Evolutionary conservation across 1,140 invertebrate species (phyloP).

Genomic region (Polypedilum vanderplanki): DNA sequence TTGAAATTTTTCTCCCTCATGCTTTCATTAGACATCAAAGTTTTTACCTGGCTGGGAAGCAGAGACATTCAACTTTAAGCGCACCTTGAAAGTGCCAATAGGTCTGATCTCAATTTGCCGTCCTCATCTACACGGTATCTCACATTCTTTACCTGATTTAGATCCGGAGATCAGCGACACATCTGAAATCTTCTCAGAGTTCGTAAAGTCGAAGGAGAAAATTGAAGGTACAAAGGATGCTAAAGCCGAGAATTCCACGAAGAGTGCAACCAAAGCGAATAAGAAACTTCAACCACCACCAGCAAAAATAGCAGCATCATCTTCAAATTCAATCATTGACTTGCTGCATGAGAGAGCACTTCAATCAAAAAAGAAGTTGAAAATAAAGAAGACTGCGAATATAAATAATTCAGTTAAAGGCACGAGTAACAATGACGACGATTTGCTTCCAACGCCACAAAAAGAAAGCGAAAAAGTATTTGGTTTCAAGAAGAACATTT

Average conservation of each 20-base stretch:
- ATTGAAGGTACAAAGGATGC: background rate
- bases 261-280: background rate
- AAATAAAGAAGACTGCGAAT: slow-evolving; percentile 50
- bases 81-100: slow-evolving; percentile 68
- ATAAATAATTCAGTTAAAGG: slow-evolving; percentile 47
- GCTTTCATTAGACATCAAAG: background rate
- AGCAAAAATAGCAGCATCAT: slow-evolving; percentile 29
- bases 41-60: slow-evolving; percentile 66
- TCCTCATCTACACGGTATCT: slow-evolving; percentile 52
- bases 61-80: slow-evolving; percentile 71
- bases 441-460: slow-evolving; percentile 55
- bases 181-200: slow-evolving; percentile 31
- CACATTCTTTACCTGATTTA: slow-evolving; percentile 66
- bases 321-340: slow-evolving; percentile 42
- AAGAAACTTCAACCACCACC: background rate
- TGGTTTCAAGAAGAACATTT: slow-evolving; percentile 46
- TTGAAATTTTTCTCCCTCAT: no score
- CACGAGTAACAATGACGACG: slow-evolving; percentile 47
- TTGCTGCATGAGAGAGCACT: slow-evolving; percentile 38
- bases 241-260: background rate
- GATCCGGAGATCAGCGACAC: slow-evolving; percentile 46
- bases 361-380: slow-evolving; percentile 42
- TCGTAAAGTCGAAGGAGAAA: slow-evolving; percentile 34
- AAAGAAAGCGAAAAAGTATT: slow-evolving; percentile 46
- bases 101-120: slow-evolving; percentile 67